Evolutionary conservation across 2,797 vertebrate genomes (phyloP).

Genomic region (Acanthopagrus latus): DNA sequence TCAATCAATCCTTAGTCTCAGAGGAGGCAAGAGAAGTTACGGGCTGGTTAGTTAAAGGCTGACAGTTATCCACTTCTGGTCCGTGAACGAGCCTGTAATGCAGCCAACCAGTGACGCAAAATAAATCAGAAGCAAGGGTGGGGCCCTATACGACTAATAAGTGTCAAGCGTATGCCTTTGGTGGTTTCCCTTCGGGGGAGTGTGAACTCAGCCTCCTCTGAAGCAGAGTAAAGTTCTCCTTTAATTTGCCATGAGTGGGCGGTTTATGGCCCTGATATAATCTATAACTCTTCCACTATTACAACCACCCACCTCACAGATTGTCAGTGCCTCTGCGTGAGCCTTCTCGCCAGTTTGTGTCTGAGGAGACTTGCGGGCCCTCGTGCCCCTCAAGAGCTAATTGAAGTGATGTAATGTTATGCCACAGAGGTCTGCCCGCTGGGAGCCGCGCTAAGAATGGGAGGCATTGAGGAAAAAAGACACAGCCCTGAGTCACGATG

Average conservation of each 20-base stretch:
- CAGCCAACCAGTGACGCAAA: conserved; percentile 54
- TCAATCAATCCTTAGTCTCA: conserved; percentile 5
- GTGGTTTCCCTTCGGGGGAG: conserved; percentile 74
- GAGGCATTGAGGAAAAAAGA: conserved; percentile 74
- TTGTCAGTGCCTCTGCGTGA: conserved; percentile 58
- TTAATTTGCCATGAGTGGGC: conserved; percentile 79
- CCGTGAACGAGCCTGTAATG: conserved; percentile 57
- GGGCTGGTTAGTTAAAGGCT: conserved; percentile 13
- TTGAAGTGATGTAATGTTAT: conserved; percentile 82
- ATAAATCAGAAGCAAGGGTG: conserved; percentile 77
- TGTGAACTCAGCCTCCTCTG: conserved; percentile 72
- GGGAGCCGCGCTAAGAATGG: conserved; percentile 70
- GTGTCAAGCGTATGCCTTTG: conserved; percentile 61
- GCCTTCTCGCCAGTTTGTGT: conserved; percentile 49
- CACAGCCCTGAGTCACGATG: conserved; percentile 73
- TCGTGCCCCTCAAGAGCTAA: conserved; percentile 67
- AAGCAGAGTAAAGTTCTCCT: conserved; percentile 72
- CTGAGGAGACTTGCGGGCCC: conserved; percentile 43
- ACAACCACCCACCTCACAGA: conserved; percentile 71
- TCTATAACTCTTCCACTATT: conserved; percentile 74
- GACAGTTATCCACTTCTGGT: conserved; percentile 33
- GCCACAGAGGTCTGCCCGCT: conserved; percentile 67
- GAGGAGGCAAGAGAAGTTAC: conserved; percentile 30
- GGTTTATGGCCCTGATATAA: conserved; percentile 79
- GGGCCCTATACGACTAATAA: conserved; percentile 69